These are phyloP conservation scores for Sapayoa aenigma DNA, from an alignment of 2,113 vertebrate species.

Conservation along the genomic window DNA sequence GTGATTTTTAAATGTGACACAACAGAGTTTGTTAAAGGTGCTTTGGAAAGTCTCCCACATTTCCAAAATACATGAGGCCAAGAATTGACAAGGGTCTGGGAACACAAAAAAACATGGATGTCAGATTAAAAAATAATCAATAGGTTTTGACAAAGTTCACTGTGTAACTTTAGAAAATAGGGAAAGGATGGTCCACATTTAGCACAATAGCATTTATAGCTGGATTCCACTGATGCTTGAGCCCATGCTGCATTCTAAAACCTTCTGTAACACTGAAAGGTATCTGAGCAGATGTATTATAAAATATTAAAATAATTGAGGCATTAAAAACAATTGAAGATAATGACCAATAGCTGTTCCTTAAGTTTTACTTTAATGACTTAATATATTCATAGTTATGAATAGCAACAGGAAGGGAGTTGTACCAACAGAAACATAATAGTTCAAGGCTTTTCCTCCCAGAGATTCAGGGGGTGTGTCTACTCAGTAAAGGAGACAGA, in stretches of 20 bases:
- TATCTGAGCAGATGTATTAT: neutral
- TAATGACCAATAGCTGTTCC: neutral
- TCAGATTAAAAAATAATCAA: neutral
- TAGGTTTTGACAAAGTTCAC: neutral
- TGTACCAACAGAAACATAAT: conserved; percentile 33
- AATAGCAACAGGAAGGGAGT: conserved; percentile 67
- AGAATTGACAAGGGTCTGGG: neutral
- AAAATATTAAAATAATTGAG: neutral
- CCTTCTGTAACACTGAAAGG: neutral
- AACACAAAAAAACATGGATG: neutral
- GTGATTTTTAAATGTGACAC: neutral
- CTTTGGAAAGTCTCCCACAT: neutral
- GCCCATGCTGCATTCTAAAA: neutral
- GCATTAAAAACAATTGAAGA: neutral
- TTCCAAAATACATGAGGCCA: neutral
- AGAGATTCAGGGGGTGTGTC: neutral
- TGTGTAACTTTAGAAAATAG: neutral
- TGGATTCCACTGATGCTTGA: neutral
- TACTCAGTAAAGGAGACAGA: neutral
- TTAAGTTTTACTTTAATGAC: neutral
- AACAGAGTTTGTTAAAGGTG: neutral
- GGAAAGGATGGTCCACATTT: neutral
- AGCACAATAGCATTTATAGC: neutral
- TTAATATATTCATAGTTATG: neutral
- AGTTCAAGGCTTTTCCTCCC: conserved; percentile 34